Evolutionary conservation across 2,797 vertebrate species (phyloP).

Genomic region (Myoxocephalus aenaeus): DNA sequence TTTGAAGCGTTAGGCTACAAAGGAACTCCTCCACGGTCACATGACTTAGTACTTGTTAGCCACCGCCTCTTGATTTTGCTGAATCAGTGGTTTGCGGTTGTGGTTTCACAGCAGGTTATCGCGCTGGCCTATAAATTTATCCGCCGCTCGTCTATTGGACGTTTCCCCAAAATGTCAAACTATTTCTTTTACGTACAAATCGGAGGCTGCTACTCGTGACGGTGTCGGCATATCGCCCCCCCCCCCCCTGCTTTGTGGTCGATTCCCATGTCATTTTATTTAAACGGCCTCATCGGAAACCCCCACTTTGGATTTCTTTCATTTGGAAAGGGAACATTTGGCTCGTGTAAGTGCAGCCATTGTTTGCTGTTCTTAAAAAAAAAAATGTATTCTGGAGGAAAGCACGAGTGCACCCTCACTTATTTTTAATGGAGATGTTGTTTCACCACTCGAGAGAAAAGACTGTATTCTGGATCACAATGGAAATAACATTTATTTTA

Average conservation of each 20-base stretch:
- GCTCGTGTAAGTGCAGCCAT: constrained; percentile 28
- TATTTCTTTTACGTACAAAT: not conserved
- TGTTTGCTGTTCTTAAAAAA: constrained; percentile 15
- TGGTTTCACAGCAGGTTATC: not conserved
- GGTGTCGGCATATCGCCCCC: not conserved
- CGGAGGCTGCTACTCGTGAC: not conserved
- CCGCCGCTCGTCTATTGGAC: not conserved
- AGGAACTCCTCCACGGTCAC: no score
- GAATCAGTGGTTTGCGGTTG: not conserved
- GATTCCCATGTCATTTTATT: constrained; percentile 12
- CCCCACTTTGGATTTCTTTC: constrained; percentile 45
- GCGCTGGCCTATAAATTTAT: not conserved
- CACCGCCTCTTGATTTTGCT: not conserved
- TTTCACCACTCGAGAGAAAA: not conserved
- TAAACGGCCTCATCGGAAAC: constrained; percentile 31
- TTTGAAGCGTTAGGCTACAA: no score
- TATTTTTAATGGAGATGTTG: not conserved
- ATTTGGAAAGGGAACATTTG: constrained; percentile 45
- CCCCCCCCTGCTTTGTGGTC: not conserved
- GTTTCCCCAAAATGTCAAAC: not conserved
- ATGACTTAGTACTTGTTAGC: no score
- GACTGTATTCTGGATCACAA: not conserved
- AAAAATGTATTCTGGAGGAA: not conserved
- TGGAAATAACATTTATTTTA: constrained; percentile 1
- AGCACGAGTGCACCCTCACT: not conserved